Percentiles rank a stretch among this genome's conserved stretches.
phyloP scores from a whole-genome alignment of 2,797 vertebrate species.

The Macropus fuliginosus region DNA sequence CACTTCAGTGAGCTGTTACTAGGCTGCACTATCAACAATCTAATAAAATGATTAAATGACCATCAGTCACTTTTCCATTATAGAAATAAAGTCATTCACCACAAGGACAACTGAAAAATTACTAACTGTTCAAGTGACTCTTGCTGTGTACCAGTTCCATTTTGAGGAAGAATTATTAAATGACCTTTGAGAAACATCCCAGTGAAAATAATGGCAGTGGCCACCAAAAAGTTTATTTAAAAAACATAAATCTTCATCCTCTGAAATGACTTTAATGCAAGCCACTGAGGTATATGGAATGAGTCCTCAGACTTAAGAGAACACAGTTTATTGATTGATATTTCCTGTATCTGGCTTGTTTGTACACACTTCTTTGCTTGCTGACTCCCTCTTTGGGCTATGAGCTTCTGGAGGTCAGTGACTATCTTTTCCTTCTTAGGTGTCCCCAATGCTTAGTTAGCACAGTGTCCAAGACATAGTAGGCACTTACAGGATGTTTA shows the following conservation, averaged over 20 bases:
- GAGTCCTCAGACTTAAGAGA: neutral
- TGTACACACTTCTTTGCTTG: neutral
- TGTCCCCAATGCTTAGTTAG: neutral
- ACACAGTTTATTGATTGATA: neutral
- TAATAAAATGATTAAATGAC: fast-evolving
- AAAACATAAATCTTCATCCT: neutral
- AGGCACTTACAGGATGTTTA: neutral
- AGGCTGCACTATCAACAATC: neutral
- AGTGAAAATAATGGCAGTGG: neutral
- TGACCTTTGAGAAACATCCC: neutral
- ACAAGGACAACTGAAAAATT: neutral
- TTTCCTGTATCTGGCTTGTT: neutral
- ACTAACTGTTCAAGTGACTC: neutral
- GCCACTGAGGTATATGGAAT: neutral
- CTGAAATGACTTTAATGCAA: neutral
- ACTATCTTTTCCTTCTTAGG: neutral
- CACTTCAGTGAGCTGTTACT: fast-evolving
- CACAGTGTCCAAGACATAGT: neutral
- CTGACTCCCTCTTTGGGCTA: neutral
- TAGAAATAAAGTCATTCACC: conserved; percentile 1
- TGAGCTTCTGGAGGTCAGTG: neutral
- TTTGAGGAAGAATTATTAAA: neutral
- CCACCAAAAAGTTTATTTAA: neutral
- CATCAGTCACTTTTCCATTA: conserved; percentile 1
- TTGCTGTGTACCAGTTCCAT: neutral